These are phyloP conservation scores for Helostoma temminkii DNA, from an alignment of 2,797 vertebrate genomes.

Conservation along the genomic window DNA sequence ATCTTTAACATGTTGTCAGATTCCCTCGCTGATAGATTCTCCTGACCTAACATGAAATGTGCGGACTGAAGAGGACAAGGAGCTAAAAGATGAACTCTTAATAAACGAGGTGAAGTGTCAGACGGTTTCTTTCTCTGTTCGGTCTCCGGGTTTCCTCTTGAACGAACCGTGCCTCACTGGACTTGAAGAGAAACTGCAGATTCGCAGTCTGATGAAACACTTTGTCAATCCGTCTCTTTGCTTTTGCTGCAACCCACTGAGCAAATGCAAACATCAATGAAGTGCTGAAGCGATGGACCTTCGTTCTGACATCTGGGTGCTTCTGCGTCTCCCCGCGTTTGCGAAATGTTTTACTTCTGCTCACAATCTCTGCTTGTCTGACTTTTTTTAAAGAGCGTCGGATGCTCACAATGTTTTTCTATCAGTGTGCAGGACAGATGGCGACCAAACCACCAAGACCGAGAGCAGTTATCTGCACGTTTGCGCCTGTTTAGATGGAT, in stretches of 20 bases:
- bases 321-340: slow-evolving; percentile 7
- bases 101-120: slow-evolving; percentile 51
- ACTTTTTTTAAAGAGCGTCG: slow-evolving; percentile 42
- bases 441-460: slow-evolving; percentile 43
- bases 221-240: slow-evolving; percentile 25
- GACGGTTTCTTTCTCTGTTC: slow-evolving; percentile 30
- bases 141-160: slow-evolving; percentile 26
- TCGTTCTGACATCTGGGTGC: slow-evolving; percentile 32
- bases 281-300: slow-evolving; percentile 42
- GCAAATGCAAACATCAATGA: slow-evolving; percentile 28
- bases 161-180: slow-evolving; percentile 43
- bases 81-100: slow-evolving; percentile 42
- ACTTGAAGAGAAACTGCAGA: slow-evolving; percentile 36
- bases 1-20: slow-evolving; percentile 14
- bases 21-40: background rate
- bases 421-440: slow-evolving; percentile 55
- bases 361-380: slow-evolving; percentile 11
- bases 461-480: slow-evolving; percentile 36
- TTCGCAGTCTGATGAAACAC: slow-evolving; percentile 48
- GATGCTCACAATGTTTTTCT: slow-evolving; percentile 26
- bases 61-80: slow-evolving; percentile 13
- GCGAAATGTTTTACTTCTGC: slow-evolving; percentile 30
- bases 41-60: slow-evolving; percentile 18
- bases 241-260: slow-evolving; percentile 19
- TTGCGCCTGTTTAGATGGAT: slow-evolving; percentile 43